phyloP scores from a whole-genome alignment of 2,888 invertebrate species.

The Acronicta psi region DNA sequence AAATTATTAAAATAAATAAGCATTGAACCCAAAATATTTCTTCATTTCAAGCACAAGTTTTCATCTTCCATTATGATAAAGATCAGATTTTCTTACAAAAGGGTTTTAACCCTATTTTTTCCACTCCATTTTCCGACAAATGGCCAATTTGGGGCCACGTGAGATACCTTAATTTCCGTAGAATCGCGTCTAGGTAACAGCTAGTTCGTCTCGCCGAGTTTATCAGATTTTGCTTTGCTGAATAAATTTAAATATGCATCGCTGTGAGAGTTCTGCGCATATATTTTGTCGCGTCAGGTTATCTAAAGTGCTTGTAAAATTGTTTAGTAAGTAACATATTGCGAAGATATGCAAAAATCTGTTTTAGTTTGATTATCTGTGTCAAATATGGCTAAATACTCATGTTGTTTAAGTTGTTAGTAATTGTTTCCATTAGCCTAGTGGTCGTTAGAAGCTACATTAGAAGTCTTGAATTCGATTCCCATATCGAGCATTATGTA shows the following conservation, averaged over 20 bases:
- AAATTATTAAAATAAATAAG: too few relatives aligned
- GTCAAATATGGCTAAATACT: too few relatives aligned
- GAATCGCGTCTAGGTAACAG: not conserved
- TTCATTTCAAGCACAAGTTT: too few relatives aligned
- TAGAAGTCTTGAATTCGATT: too few relatives aligned
- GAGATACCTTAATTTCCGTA: conserved; percentile 1
- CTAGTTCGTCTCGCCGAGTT: not conserved
- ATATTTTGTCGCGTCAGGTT: not conserved
- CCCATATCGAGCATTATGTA: too few relatives aligned
- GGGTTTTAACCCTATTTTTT: not conserved
- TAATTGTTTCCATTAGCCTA: too few relatives aligned
- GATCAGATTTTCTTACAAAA: not conserved
- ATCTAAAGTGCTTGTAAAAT: not conserved
- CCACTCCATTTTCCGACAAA: conserved; percentile 1
- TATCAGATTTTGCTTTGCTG: not conserved
- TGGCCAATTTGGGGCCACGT: not conserved
- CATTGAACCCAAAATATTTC: too few relatives aligned
- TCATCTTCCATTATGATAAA: not conserved
- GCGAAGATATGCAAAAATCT: not conserved
- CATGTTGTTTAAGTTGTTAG: too few relatives aligned
- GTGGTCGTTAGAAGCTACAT: too few relatives aligned
- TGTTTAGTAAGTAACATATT: not conserved
- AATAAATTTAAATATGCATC: not conserved
- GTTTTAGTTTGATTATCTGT: not conserved
- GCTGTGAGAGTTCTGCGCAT: not conserved